Evolutionary conservation across 2,888 invertebrate genomes (phyloP), one percentile per base, ranked within the genome.

Genomic region (Eupithecia vulgata): DNA sequence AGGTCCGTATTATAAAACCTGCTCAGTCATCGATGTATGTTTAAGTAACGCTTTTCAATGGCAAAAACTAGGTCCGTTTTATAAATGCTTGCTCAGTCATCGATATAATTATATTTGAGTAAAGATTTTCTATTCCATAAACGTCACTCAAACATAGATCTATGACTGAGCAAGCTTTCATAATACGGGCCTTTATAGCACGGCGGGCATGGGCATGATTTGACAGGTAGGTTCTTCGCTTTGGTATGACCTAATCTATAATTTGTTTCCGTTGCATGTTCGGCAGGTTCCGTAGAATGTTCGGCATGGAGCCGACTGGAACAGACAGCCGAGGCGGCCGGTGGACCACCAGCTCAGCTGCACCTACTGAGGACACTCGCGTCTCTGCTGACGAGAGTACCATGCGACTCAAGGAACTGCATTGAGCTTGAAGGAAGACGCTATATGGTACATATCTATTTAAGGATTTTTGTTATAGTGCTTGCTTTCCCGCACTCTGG

Each of bases 351-450:
- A 93, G 89, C 82, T 88, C 91, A 0, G 90, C 91, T 0, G 90
- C 90, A 0, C 89, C 91, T 6, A 93, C 94, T 1, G 94, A 94
- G 72, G 92, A 93, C 77, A 94, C 93, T 6, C 84, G 94, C 57
- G 74, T 94, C 67, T 90, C 91, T 0, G 75, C 84, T 10, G 93
- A 93, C 70, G 92, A 93, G 45, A 84, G 87, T 12, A 90, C 88
- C 1, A 76, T 92, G 64, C 86, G 91, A 37, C 84, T 94, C 73
- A 91, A 87, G 80, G 92, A 93, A 42, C 79, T 91, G 79, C 90
- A 87, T 74, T 91, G 83, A 87, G 71, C 40, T 15, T 64, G 57
- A 40, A 75, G 81, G 83, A 76, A 61, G 30, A 34, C 61, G 61
- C 61, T 34, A 17, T 25, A 5, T 8, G 37, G 30, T 30, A 30